Conservation (phyloP, 1,140 invertebrate genomes). For the Drosophila bifasciata region DNA sequence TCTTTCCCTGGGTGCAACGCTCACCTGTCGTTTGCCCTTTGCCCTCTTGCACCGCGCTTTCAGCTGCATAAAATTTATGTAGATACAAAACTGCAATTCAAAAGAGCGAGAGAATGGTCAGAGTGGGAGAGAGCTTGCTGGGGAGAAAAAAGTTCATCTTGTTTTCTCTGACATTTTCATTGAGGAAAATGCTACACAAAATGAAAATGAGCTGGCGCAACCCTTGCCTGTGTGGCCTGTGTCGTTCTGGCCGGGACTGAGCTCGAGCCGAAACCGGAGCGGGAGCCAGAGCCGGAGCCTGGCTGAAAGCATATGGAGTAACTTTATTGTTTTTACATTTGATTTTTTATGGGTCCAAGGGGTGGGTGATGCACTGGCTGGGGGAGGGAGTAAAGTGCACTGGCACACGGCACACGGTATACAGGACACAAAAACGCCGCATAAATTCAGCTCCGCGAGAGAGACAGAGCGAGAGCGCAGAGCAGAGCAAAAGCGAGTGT, state of each 20-base stretch:
- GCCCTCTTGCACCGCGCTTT: constrained; percentile 36
- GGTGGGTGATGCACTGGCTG: constrained; percentile 5
- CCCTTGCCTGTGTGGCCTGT: constrained; percentile 15
- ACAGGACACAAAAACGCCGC: constrained; percentile 43
- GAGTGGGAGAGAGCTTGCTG: constrained; percentile 1
- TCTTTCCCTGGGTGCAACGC: too few species aligned
- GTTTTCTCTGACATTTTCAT: constrained; percentile 58
- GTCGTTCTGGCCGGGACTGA: background rate
- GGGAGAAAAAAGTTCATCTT: constrained; percentile 7
- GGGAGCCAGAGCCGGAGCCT: constrained; percentile 25
- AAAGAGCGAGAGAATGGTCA: background rate
- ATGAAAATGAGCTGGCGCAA: constrained; percentile 43
- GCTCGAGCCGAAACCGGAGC: background rate
- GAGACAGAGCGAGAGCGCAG: constrained; percentile 1
- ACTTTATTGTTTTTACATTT: constrained; percentile 82
- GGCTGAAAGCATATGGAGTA: constrained; percentile 63
- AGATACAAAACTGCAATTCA: constrained; percentile 58
- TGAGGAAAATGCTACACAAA: constrained; percentile 70
- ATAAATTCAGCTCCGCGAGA: constrained; percentile 52
- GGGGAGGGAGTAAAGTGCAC: constrained; percentile 58
- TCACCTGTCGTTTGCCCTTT: constrained; percentile 18
- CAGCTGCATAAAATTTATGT: constrained; percentile 56
- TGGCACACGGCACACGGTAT: constrained; percentile 24
- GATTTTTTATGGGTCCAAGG: constrained; percentile 41
- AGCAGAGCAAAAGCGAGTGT: constrained; percentile 4